These are phyloP conservation scores for Nymphalis urticae DNA, from an alignment of 2,888 invertebrate genomes.

Conservation along the genomic window DNA sequence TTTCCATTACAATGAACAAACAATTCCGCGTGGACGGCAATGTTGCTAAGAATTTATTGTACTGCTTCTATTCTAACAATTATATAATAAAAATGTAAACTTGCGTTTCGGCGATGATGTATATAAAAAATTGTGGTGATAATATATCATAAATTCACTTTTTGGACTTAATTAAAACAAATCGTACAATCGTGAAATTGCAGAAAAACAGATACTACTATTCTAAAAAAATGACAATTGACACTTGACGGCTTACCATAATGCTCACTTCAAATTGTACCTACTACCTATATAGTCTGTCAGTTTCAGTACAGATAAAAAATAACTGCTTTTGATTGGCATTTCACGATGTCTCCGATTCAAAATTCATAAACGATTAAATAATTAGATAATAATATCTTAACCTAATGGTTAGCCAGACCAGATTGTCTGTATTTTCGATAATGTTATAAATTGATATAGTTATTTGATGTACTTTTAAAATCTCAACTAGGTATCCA, in stretches of 20 bases:
- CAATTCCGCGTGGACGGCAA: slow-evolving; percentile 39
- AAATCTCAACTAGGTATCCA: too few relatives aligned
- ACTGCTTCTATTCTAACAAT: slow-evolving; percentile 17
- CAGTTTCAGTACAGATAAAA: background rate
- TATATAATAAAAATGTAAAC: slow-evolving; percentile 18
- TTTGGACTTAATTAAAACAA: slow-evolving; percentile 36
- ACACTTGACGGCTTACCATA: slow-evolving; percentile 12
- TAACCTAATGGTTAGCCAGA: too few relatives aligned
- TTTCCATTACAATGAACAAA: slow-evolving; percentile 60
- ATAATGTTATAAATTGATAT: too few relatives aligned
- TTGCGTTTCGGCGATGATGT: slow-evolving; percentile 11
- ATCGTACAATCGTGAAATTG: slow-evolving; percentile 40
- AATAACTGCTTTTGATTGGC: too few relatives aligned
- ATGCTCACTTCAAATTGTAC: slow-evolving; percentile 19
- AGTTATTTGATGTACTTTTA: too few relatives aligned
- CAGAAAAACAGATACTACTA: slow-evolving; percentile 36
- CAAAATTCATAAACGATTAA: too few relatives aligned
- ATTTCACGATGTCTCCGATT: too few relatives aligned
- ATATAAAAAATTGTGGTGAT: background rate
- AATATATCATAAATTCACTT: slow-evolving; percentile 4
- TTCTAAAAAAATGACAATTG: slow-evolving; percentile 20
- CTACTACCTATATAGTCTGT: background rate
- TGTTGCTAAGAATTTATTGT: slow-evolving; percentile 31
- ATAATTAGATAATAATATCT: background rate
- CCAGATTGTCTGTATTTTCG: too few relatives aligned